Evolutionary conservation across 2,113 vertebrate genomes (phyloP), one percentile per base, ranked within the genome.

Genomic region (Sturnus vulgaris): DNA sequence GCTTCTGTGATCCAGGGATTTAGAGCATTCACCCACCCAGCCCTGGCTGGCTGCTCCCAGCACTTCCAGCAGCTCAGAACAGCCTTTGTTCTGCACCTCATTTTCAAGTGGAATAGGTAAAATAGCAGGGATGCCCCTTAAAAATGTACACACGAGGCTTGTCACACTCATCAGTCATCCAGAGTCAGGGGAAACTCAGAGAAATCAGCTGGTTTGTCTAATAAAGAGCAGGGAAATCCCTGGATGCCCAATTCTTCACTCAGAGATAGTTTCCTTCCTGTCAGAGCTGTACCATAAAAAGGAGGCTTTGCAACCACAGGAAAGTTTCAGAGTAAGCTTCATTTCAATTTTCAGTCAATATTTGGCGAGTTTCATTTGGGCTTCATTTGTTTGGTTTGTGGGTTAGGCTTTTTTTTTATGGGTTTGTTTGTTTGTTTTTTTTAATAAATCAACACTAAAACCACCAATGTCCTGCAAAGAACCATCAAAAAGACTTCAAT

Each of bases 1-100:
- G 95, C 90, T 77, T 5, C 59, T 40, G 84, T 31, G 71, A 88
- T 47, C 75, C 85, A 18, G 90, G 94, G 93, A 80, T 95, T 95
- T 57, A 57, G 81, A 57, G 78, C 66, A 3, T 12, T 46, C 84
- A 65, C 73, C 87, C 53, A 2, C 83, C 30, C 31, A 2, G 0
- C 14, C 18, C 83, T 37, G 77, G 69, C 76, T 60, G 59, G 57
- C 61, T 72, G 69, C 84, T 50, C 52, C 60, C 25, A 5, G 4
- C 30, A 2, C 68, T 2, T 4, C 53, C 83, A 35, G 59, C 46
- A 44, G 11, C 33, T 31, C 81, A 39, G 2, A 8, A 1, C 12
- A 6, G 42, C 40, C 64, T 52, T 42, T 2, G 5, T 9, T 7
- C 31, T 1, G 31, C 39, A 18, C 9, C 1, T 2, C 11, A 0